Percentiles rank a stretch among this genome's conserved stretches.
Conservation (phyloP, 2,888 invertebrate species). For the Melanargia galathea region DNA sequence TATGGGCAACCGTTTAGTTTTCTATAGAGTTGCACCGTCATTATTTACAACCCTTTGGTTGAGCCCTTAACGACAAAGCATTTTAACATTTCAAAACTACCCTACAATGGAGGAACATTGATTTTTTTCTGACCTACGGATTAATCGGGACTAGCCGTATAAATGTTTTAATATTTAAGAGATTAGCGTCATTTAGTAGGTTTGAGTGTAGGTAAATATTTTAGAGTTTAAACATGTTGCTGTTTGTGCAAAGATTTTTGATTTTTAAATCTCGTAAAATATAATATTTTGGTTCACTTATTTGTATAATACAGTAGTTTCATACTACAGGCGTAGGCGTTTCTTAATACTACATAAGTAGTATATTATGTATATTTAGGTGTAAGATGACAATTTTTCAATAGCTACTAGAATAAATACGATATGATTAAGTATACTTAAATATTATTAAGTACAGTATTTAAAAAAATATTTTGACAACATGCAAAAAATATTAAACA, state of each 20-base stretch:
- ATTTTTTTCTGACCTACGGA: slow-evolving; percentile 64
- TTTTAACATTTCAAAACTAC: slow-evolving; percentile 80
- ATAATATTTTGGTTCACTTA: neutral
- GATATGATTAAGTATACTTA: too few relatives aligned
- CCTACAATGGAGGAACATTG: slow-evolving; percentile 72
- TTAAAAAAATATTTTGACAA: too few relatives aligned
- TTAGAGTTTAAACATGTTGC: slow-evolving; percentile 55
- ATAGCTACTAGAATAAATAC: too few relatives aligned
- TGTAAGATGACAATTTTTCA: too few relatives aligned
- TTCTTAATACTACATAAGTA: too few relatives aligned
- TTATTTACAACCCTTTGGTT: slow-evolving; percentile 80
- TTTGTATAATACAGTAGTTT: too few relatives aligned
- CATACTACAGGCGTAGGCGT: too few relatives aligned
- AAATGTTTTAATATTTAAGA: slow-evolving; percentile 82
- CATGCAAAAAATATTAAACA: too few relatives aligned
- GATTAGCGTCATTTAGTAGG: slow-evolving; percentile 73
- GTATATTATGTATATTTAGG: too few relatives aligned
- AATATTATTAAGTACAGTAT: too few relatives aligned
- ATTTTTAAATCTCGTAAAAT: slow-evolving; percentile 38
- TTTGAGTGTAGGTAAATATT: slow-evolving; percentile 65
- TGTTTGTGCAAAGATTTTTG: slow-evolving; percentile 58
- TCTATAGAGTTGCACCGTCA: slow-evolving; percentile 75
- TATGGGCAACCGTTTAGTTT: slow-evolving; percentile 68
- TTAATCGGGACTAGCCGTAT: slow-evolving; percentile 62
- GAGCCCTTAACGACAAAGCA: slow-evolving; percentile 78